phyloP scores from a whole-genome alignment of 30 jellyfish, hydroid and myxozoan genomes.

The Chironex yamaguchii region DNA sequence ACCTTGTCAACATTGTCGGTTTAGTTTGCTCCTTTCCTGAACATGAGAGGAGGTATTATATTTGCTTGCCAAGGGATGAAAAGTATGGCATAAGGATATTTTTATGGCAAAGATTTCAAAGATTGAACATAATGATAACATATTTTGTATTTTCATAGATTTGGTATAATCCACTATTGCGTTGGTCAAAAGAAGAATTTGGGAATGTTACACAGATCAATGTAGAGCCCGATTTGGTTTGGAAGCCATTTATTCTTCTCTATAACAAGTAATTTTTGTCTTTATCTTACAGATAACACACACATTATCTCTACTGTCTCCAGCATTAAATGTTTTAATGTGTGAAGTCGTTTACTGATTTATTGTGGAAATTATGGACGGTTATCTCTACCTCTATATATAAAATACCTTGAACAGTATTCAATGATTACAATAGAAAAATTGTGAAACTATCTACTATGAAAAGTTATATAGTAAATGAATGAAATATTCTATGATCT shows the following conservation, averaged over 20 bases:
- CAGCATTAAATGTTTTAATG: slow-evolving; percentile 5
- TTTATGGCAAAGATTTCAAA: no score
- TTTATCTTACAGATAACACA: background rate
- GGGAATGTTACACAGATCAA: slow-evolving; percentile 69
- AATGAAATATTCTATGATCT: no score
- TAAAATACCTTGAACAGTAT: no score
- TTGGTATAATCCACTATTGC: slow-evolving; percentile 73
- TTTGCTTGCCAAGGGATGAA: no score
- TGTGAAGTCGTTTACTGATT: no score
- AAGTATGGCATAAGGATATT: no score
- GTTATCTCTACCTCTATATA: background rate
- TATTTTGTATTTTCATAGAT: background rate
- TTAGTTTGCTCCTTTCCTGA: no score
- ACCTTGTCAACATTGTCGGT: no score
- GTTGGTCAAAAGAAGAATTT: slow-evolving; percentile 52
- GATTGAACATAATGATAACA: background rate
- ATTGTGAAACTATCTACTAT: no score
- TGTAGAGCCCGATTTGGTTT: slow-evolving; percentile 73
- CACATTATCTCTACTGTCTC: background rate
- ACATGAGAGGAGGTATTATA: no score
- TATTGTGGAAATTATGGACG: background rate
- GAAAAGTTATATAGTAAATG: no score
- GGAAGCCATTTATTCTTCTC: slow-evolving; percentile 79
- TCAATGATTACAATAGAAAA: no score
- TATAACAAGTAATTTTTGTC: slow-evolving; percentile 76